Conservation (phyloP, 2,113 vertebrate species). For the Puntigrus tetrazona region DNA sequence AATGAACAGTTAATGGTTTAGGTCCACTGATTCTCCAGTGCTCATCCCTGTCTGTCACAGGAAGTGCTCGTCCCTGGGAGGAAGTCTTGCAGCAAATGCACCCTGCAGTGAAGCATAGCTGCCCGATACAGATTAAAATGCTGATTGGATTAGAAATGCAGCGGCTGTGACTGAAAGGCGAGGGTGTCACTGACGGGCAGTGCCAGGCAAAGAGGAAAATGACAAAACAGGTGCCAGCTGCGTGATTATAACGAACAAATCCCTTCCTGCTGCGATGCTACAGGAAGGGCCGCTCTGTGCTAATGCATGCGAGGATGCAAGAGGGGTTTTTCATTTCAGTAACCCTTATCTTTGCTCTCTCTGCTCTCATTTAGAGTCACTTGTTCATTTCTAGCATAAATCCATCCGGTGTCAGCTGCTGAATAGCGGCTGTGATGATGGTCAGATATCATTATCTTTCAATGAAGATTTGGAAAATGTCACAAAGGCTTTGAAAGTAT, state of each 20-base stretch:
- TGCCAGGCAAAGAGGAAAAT: conserved; percentile 38
- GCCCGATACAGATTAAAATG: conserved; percentile 6
- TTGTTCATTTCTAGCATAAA: conserved; percentile 24
- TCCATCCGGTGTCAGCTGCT: neutral
- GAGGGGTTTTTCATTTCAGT: neutral
- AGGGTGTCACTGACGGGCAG: conserved; percentile 2
- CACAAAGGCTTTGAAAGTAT: conserved; percentile 3
- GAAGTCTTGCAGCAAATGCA: neutral
- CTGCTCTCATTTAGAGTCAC: conserved; percentile 27
- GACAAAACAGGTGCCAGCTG: conserved; percentile 52
- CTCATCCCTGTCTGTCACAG: conserved; percentile 10
- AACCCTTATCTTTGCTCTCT: neutral
- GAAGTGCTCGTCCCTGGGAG: neutral
- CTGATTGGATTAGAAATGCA: conserved; percentile 26
- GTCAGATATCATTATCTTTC: conserved; percentile 8
- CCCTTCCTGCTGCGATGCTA: conserved; percentile 25
- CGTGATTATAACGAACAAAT: conserved; percentile 52
- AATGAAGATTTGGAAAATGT: conserved; percentile 5
- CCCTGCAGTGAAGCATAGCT: neutral
- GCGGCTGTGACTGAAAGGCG: conserved; percentile 2
- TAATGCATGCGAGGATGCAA: neutral
- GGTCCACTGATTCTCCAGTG: neutral
- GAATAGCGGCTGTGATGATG: conserved; percentile 24
- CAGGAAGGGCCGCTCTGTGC: conserved; percentile 32
- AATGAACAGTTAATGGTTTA: neutral